Conservation (phyloP, 2,888 invertebrate genomes). For the Cerceris ruficornis region DNA sequence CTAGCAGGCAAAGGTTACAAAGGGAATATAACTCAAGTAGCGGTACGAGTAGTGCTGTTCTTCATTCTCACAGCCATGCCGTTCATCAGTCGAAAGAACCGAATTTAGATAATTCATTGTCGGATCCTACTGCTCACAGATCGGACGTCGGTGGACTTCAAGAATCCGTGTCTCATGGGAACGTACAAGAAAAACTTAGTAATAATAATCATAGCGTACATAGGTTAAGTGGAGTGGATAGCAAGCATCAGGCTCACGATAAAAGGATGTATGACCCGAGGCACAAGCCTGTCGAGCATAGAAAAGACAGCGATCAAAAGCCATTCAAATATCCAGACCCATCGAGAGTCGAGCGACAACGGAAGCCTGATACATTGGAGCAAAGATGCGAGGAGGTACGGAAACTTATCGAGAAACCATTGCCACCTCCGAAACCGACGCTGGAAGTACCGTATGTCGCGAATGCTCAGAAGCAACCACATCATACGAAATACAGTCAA, state of each 20-base stretch:
- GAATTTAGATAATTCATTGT: slow-evolving; percentile 44
- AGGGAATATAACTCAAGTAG: slow-evolving; percentile 68
- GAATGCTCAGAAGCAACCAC: slow-evolving; percentile 73
- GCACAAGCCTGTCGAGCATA: slow-evolving; percentile 65
- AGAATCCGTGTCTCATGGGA: slow-evolving; percentile 56
- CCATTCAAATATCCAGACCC: slow-evolving; percentile 72
- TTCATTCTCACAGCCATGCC: slow-evolving; percentile 61
- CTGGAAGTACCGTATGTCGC: slow-evolving; percentile 71
- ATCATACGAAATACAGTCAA: slow-evolving; percentile 72
- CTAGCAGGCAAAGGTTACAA: slow-evolving; percentile 68
- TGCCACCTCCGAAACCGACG: slow-evolving; percentile 71
- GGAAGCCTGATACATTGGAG: slow-evolving; percentile 73
- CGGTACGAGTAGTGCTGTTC: slow-evolving; percentile 39
- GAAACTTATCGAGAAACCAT: slow-evolving; percentile 77
- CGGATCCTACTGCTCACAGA: slow-evolving; percentile 48
- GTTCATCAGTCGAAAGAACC: slow-evolving; percentile 52
- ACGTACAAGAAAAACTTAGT: slow-evolving; percentile 69
- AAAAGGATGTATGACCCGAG: slow-evolving; percentile 74
- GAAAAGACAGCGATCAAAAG: slow-evolving; percentile 72
- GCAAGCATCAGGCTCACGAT: slow-evolving; percentile 69
- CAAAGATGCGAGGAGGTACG: slow-evolving; percentile 76
- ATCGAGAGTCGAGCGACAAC: slow-evolving; percentile 63
- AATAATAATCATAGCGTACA: slow-evolving; percentile 70
- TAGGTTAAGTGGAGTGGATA: slow-evolving; percentile 58
- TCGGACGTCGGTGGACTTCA: slow-evolving; percentile 39